phyloP scores from a whole-genome alignment of 2,797 vertebrate species.

The Ibycter americanus region DNA sequence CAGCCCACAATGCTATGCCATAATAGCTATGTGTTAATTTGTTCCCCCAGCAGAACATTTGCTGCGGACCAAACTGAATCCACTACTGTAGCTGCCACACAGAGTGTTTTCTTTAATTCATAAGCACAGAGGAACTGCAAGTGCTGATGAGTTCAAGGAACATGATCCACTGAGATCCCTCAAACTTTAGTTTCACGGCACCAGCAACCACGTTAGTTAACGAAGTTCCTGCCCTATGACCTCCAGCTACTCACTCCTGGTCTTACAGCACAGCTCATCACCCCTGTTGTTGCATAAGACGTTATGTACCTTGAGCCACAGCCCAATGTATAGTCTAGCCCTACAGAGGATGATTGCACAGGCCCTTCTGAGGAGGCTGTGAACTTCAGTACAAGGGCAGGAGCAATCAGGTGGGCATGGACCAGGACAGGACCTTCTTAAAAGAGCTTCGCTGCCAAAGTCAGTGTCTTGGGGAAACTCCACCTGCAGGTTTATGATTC shows the following conservation, averaged over 20 bases:
- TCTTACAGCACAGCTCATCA: neutral
- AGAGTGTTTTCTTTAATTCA: neutral
- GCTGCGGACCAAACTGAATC: neutral
- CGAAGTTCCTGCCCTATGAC: neutral
- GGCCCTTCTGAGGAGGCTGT: neutral
- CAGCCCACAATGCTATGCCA: neutral
- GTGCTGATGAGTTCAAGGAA: neutral
- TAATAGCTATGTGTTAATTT: neutral
- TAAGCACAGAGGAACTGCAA: neutral
- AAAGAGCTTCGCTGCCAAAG: neutral
- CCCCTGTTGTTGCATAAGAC: neutral
- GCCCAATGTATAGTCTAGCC: neutral
- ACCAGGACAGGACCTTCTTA: neutral
- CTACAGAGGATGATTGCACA: neutral
- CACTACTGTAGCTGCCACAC: neutral
- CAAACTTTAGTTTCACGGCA: neutral
- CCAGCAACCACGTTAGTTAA: neutral
- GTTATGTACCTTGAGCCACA: neutral
- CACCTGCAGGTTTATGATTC: neutral
- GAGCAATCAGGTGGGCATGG: neutral
- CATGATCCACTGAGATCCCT: neutral
- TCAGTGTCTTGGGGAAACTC: neutral
- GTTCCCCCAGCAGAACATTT: neutral
- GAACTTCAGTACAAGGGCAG: neutral
- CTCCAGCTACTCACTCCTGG: neutral